Conservation (phyloP, 2,888 invertebrate genomes). For the Neoitamus cyanurus region DNA sequence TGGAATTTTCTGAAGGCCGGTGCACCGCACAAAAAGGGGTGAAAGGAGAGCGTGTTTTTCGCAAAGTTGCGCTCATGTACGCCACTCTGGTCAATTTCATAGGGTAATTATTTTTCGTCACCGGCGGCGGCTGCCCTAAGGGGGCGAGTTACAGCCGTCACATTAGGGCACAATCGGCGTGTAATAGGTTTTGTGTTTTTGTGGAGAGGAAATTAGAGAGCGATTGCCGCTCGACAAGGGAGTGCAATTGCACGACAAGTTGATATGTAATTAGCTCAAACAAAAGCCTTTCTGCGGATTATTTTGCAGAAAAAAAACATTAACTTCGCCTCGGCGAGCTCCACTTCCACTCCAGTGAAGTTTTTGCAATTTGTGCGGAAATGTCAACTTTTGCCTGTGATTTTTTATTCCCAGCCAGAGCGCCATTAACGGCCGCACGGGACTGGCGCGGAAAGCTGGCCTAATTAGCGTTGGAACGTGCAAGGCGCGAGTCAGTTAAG, state of each 20-base stretch:
- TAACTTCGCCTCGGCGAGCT: neutral
- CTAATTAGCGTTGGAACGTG: constrained; percentile 31
- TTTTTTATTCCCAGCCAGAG: neutral
- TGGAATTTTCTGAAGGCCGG: neutral
- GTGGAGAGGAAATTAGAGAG: constrained; percentile 4
- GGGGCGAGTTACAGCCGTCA: neutral
- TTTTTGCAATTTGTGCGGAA: constrained; percentile 27
- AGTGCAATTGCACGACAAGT: constrained; percentile 14
- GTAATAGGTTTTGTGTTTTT: neutral
- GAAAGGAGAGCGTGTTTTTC: neutral
- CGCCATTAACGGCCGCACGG: neutral
- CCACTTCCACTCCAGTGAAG: constrained; percentile 22
- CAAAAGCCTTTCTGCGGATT: constrained; percentile 10
- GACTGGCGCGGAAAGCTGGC: constrained; percentile 16
- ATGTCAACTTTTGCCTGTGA: constrained; percentile 30
- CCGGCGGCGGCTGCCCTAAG: neutral
- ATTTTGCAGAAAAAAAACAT: neutral
- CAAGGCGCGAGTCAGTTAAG: constrained; percentile 2
- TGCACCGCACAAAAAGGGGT: neutral
- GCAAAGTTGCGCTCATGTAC: neutral
- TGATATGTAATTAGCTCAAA: constrained; percentile 25
- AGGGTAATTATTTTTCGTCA: neutral
- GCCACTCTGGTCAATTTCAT: neutral
- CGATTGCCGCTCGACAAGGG: neutral
- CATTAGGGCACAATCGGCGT: neutral